phyloP scores from a whole-genome alignment of 2,888 invertebrate genomes.

The Odontocolon sp. region DNA sequence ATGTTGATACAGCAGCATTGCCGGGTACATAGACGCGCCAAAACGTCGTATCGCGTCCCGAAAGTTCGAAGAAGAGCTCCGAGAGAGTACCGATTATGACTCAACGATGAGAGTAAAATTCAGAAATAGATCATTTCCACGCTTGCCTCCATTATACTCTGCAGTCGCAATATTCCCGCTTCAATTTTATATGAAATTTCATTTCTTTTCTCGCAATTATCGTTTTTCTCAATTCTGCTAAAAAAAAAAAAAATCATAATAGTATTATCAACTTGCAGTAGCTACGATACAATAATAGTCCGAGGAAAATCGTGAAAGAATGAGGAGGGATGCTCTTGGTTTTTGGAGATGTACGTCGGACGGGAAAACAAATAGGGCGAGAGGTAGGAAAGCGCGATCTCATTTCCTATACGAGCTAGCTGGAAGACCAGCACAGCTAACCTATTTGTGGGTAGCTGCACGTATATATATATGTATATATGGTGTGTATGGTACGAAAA shows the following conservation, averaged over 20 bases:
- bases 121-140: slow-evolving; percentile 26
- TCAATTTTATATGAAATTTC: slow-evolving; percentile 38
- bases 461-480: too few species aligned
- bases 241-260: slow-evolving; percentile 35
- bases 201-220: slow-evolving; percentile 50
- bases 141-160: not conserved
- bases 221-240: slow-evolving; percentile 12
- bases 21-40: slow-evolving; percentile 41
- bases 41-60: slow-evolving; percentile 55
- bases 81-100: slow-evolving; percentile 28
- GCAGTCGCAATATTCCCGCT: not conserved
- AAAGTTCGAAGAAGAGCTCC: slow-evolving; percentile 34
- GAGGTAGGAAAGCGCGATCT: slow-evolving; percentile 44
- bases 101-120: slow-evolving; percentile 29
- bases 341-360: slow-evolving; percentile 38
- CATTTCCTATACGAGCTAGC: slow-evolving; percentile 44
- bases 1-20: slow-evolving; percentile 24
- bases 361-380: slow-evolving; percentile 56
- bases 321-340: slow-evolving; percentile 25
- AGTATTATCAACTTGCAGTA: slow-evolving; percentile 28
- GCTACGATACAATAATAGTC: slow-evolving; percentile 24
- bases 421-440: slow-evolving; percentile 20
- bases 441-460: not conserved
- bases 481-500: not conserved
- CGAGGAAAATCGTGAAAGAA: slow-evolving; percentile 24